Evolutionary conservation across 2,113 vertebrate species (phyloP).

Genomic region (Equus przewalskii): DNA sequence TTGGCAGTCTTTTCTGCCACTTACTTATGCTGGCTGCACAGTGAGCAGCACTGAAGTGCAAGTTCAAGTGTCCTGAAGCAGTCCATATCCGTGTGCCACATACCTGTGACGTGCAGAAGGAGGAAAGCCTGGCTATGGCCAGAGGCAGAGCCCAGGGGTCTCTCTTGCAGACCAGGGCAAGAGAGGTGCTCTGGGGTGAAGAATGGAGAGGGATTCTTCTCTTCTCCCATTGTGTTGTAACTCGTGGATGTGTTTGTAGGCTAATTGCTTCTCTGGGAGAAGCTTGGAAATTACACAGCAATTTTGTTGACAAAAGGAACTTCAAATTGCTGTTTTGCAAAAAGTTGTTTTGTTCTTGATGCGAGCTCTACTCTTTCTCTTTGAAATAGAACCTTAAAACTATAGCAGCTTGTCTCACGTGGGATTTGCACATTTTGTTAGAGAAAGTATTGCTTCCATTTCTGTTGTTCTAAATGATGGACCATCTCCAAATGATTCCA

Average conservation of each 20-base stretch:
- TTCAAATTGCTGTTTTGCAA: conserved; percentile 29
- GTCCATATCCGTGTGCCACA: fast-evolving
- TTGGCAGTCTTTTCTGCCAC: neutral
- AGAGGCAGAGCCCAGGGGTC: neutral
- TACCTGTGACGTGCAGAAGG: neutral
- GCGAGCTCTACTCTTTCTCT: neutral
- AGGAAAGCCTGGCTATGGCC: neutral
- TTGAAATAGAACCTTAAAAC: conserved; percentile 54
- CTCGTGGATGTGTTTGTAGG: neutral
- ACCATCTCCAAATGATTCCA: neutral
- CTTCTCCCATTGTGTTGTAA: neutral
- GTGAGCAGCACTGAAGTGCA: neutral
- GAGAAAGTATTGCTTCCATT: conserved; percentile 14
- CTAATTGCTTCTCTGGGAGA: conserved; percentile 43
- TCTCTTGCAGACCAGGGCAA: neutral
- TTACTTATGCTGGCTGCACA: neutral
- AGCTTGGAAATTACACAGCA: conserved; percentile 60
- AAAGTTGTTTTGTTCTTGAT: conserved; percentile 35
- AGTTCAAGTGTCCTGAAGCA: neutral
- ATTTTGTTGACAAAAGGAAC: conserved; percentile 70
- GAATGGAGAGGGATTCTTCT: neutral
- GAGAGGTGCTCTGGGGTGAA: neutral
- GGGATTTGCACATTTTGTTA: neutral
- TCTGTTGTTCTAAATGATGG: neutral
- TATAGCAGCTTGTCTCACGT: neutral